Evolutionary conservation across 2,113 vertebrate genomes (phyloP), one percentile per base, ranked within the genome.

Genomic region (Tapirus terrestris): DNA sequence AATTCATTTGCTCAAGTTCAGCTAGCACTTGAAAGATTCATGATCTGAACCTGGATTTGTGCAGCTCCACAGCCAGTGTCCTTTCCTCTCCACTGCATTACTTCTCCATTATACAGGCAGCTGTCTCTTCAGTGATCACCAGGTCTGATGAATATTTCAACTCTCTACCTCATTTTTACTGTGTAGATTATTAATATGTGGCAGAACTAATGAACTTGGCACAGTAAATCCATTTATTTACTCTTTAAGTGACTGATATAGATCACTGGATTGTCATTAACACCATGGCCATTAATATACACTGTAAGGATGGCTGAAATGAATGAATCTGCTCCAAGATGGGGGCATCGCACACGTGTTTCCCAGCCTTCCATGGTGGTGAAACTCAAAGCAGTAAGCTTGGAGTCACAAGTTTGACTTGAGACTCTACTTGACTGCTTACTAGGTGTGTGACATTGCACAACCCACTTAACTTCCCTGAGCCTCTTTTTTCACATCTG

Each of bases 121-220:
- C 27, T 86, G 6, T 68, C 76, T 89, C 88, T 85, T 75, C 45
- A 45, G 43, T 65, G 53, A 82, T 72, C 31, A 36, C 36, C 21
- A 29, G n/a, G 23, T 45, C 67, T 86, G 81, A 95, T 75, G 86
- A 94, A 73, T 58, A 79, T 31, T 43, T 29, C 79, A 94, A 51
- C 45, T 45, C 29, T 60, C 48, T 53, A 70, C 51, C 76, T 96
- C 79, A 85, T 97, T 92, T 92, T 95, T 53, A 36, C 86, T 89
- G 20, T 86, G n/a, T 14, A 56, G 56, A 48, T 81, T 91, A 91
- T 92, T 88, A 87, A 94, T 39, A 81, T 29, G 6, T 36, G 36
- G 29, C 61, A 92, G 73, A 95, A 88, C 81, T 85, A 83, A 96
- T 83, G 67, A 93, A 86, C 23, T 31, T 39, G 27, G 72, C 61